These are phyloP conservation scores for Drosophila pseudoobscura DNA, from an alignment of 1,140 invertebrate species.

Conservation along the genomic window DNA sequence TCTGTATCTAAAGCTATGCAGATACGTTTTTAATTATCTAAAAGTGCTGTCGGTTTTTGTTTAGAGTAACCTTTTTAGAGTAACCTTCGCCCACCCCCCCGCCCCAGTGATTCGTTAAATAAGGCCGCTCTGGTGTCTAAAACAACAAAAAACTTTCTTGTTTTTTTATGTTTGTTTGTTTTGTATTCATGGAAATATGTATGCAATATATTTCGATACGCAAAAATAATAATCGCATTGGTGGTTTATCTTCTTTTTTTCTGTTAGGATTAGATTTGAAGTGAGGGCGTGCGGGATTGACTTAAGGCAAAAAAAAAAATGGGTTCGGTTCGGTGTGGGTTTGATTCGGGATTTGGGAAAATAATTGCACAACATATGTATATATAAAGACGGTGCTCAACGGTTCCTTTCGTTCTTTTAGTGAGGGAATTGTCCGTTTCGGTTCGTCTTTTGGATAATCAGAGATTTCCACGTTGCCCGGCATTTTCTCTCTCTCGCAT, in stretches of 20 bases:
- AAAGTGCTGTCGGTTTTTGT: slow-evolving; percentile 47
- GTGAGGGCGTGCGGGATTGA: slow-evolving; percentile 11
- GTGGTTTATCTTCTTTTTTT: no score
- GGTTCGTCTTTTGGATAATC: slow-evolving; percentile 1
- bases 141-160: slow-evolving; percentile 22
- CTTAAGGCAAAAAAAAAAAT: neutral
- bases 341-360: slow-evolving; percentile 22
- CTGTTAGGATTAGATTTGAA: no score
- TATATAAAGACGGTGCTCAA: no score
- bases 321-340: neutral
- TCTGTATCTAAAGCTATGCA: slow-evolving; percentile 41
- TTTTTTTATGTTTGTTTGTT: no score
- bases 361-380: slow-evolving; percentile 55
- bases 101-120: slow-evolving; percentile 30
- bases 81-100: slow-evolving; percentile 18
- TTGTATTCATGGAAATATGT: no score
- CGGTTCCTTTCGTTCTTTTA: no score
- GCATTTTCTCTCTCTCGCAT: neutral
- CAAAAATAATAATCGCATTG: no score
- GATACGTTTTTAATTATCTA: slow-evolving; percentile 60
- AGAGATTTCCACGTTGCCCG: slow-evolving; percentile 23
- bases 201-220: no score
- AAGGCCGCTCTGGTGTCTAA: slow-evolving; percentile 74
- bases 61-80: slow-evolving; percentile 28
- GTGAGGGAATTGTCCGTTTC: slow-evolving; percentile 12